These are phyloP conservation scores for Acanthurus leucopareius DNA, from an alignment of 2,797 vertebrate species.

Conservation along the genomic window DNA sequence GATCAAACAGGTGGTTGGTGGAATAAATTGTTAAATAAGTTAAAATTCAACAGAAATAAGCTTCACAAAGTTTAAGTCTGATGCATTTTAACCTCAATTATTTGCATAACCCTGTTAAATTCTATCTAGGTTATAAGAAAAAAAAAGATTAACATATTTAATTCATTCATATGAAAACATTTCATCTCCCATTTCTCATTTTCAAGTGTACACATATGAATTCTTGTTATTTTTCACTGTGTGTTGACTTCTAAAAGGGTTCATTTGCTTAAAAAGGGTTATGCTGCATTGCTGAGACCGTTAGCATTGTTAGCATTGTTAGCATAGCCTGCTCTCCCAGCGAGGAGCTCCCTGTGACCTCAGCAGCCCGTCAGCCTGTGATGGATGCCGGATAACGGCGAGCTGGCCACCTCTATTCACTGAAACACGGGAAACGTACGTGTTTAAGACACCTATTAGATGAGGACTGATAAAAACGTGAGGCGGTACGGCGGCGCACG, in stretches of 20 bases:
- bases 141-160: too few relatives aligned
- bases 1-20: too few relatives aligned
- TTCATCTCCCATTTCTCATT: too few relatives aligned
- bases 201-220: too few relatives aligned
- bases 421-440: constrained; percentile 61
- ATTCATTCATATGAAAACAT: too few relatives aligned
- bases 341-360: constrained; percentile 31
- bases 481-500: constrained; percentile 11
- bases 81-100: too few relatives aligned
- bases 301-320: constrained; percentile 19
- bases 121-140: too few relatives aligned
- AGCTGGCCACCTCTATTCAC: constrained; percentile 46
- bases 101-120: too few relatives aligned
- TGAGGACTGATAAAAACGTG: constrained; percentile 57
- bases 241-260: not conserved
- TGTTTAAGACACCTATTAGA: constrained; percentile 67
- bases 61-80: too few relatives aligned
- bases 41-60: too few relatives aligned
- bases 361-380: constrained; percentile 27
- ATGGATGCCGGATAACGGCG: constrained; percentile 36
- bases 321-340: not conserved
- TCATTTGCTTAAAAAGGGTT: not conserved
- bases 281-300: not conserved
- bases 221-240: too few relatives aligned
- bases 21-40: too few relatives aligned